These are phyloP conservation scores for Heliconius charithonia DNA, from an alignment of 2,888 invertebrate species.

Conservation along the genomic window DNA sequence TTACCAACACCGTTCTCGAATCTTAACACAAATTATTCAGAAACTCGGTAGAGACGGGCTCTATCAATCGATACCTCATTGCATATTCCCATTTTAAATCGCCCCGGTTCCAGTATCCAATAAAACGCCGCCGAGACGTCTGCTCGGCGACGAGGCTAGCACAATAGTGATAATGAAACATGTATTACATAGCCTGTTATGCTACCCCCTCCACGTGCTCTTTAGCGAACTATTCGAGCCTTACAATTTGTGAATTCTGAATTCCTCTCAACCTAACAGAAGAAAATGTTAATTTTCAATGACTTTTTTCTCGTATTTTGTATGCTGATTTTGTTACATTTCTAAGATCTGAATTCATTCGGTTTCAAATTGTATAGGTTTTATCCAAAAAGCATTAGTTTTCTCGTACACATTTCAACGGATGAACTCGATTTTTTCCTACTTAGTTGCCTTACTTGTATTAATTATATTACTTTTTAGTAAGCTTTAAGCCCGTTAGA, in stretches of 20 bases:
- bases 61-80: slow-evolving; percentile 67
- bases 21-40: slow-evolving; percentile 56
- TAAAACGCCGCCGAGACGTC: slow-evolving; percentile 65
- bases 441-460: not conserved
- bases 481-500: slow-evolving; percentile 38
- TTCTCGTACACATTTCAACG: not conserved
- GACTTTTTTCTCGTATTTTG: slow-evolving; percentile 21
- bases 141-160: slow-evolving; percentile 54
- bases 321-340: slow-evolving; percentile 7
- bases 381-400: slow-evolving; percentile 11
- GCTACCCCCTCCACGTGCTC: slow-evolving; percentile 50
- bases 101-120: slow-evolving; percentile 52
- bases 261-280: slow-evolving; percentile 43
- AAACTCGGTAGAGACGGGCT: slow-evolving; percentile 47
- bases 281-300: slow-evolving; percentile 31
- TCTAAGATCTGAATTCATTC: slow-evolving; percentile 2
- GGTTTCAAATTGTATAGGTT: not conserved
- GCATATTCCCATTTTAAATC: slow-evolving; percentile 73
- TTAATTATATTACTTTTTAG: slow-evolving; percentile 29
- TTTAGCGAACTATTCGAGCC: slow-evolving; percentile 56
- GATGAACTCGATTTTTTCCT: not conserved
- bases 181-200: slow-evolving; percentile 54
- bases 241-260: slow-evolving; percentile 66
- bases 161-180: slow-evolving; percentile 62
- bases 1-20: slow-evolving; percentile 50